A percentile compares a stretch with the other conserved stretches of the same genome.
Conservation (phyloP, 2,113 vertebrate species). For the Cyprinodon variegatus region DNA sequence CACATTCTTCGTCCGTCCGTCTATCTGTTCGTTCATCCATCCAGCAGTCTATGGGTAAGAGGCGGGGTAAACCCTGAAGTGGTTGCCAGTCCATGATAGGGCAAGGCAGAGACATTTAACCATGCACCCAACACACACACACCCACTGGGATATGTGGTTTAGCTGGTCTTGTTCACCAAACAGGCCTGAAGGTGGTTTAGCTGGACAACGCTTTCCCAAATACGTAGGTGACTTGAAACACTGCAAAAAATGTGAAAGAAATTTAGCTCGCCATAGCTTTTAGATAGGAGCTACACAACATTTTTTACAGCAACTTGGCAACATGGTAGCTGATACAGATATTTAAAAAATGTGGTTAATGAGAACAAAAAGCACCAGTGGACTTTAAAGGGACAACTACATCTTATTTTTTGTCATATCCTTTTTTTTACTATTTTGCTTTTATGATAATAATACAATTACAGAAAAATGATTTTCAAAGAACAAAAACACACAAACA, state of each 20-base stretch:
- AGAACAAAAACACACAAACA: too few relatives aligned
- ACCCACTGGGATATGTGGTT: too few relatives aligned
- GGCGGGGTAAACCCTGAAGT: too few relatives aligned
- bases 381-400: constrained; percentile 1
- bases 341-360: background rate
- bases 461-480: background rate
- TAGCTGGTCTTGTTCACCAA: background rate
- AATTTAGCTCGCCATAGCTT: constrained; percentile 3
- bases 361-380: background rate
- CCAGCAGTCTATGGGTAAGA: too few relatives aligned
- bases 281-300: background rate
- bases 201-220: constrained; percentile 8
- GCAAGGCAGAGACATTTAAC: too few relatives aligned
- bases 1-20: too few relatives aligned
- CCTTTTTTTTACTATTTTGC: background rate
- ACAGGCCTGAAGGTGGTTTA: constrained; percentile 9
- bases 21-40: too few relatives aligned
- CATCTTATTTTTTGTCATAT: background rate
- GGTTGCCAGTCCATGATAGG: too few relatives aligned
- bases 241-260: constrained; percentile 12
- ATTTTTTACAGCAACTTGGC: background rate
- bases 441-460: background rate
- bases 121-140: too few relatives aligned
- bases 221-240: background rate
- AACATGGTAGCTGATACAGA: background rate